Evolutionary conservation across 2,888 invertebrate species (phyloP).

Genomic region (Aricia artaxerxes): DNA sequence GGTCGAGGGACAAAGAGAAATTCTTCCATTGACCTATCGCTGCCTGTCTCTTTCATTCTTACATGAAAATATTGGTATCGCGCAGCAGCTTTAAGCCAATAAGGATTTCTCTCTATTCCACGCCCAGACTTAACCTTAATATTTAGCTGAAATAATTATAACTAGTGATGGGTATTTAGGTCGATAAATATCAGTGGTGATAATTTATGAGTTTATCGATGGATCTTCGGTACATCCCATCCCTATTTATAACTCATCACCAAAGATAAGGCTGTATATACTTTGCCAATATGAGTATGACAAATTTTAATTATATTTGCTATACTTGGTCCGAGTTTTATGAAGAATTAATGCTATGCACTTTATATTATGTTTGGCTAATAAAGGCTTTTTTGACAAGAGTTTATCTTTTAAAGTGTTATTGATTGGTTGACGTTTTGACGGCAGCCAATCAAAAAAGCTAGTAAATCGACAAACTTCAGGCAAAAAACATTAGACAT

Average conservation of each 20-base stretch:
- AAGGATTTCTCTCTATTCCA: neutral
- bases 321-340: neutral
- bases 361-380: neutral
- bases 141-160: slow-evolving; percentile 53
- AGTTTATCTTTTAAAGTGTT: neutral
- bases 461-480: neutral
- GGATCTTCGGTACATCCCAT: slow-evolving; percentile 1
- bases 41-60: too few species aligned
- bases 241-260: slow-evolving; percentile 48
- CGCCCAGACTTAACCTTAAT: slow-evolving; percentile 37
- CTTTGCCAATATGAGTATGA: slow-evolving; percentile 38
- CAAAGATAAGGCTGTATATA: slow-evolving; percentile 73
- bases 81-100: neutral
- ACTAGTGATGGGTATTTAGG: slow-evolving; percentile 20
- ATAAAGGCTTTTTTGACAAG: neutral
- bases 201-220: slow-evolving; percentile 41
- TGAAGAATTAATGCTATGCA: neutral
- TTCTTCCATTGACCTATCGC: neutral
- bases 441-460: neutral
- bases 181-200: slow-evolving; percentile 31
- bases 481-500: neutral
- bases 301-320: slow-evolving; percentile 25
- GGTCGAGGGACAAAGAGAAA: neutral
- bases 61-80: too few species aligned
- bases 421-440: neutral